phyloP scores from a whole-genome alignment of 2,797 vertebrate species.

The Siniperca undulata region DNA sequence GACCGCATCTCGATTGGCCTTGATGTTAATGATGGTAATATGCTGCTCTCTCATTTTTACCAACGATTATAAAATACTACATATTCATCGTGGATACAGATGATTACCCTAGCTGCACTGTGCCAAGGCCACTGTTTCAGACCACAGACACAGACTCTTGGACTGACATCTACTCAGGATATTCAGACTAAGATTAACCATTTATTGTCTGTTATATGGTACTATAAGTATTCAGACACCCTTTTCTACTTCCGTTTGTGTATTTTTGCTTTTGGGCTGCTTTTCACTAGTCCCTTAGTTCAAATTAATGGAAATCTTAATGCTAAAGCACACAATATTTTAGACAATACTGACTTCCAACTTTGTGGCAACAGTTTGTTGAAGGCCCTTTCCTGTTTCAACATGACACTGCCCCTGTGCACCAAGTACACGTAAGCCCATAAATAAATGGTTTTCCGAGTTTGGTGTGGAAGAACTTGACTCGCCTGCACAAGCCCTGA shows the following conservation, averaged over 20 bases:
- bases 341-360: no score
- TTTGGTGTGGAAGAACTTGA: conserved; percentile 14
- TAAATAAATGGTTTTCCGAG: not conserved
- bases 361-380: no score
- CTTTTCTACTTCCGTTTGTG: not conserved
- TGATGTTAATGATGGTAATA: conserved; percentile 18
- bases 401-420: not conserved
- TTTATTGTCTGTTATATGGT: conserved; percentile 7
- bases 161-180: not conserved
- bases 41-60: conserved; percentile 28
- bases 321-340: no score
- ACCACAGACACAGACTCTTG: conserved; percentile 32
- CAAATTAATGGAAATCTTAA: no score
- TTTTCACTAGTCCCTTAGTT: not conserved
- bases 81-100: conserved; percentile 45
- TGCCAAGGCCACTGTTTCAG: conserved; percentile 50
- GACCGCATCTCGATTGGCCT: not conserved
- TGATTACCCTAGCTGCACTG: conserved; percentile 22
- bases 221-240: not conserved
- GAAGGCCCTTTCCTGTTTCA: no score
- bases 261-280: not conserved
- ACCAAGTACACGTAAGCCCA: not conserved
- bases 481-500: not conserved
- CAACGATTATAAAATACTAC: conserved; percentile 42
- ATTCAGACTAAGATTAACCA: conserved; percentile 25